Base-by-base conservation (phyloP, 2,888 invertebrate species). In the Drosophila ezoana region DNA sequence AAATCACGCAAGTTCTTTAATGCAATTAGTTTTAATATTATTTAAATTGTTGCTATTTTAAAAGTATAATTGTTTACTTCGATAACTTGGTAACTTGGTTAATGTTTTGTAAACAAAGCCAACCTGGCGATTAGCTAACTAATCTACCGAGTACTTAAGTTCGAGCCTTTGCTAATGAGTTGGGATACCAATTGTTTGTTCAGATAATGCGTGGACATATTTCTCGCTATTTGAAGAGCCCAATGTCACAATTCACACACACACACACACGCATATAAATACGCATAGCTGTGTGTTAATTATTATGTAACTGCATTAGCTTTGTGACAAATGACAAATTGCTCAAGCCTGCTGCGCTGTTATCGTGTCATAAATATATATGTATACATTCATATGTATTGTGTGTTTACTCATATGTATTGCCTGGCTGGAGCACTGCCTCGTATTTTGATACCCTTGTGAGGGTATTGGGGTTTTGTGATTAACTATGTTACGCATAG, bases 281-380 rank as follows among this genome's bases (percentile, higher is more conserved):
- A 45, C 52, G 32, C 18, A 13, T 47, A 44, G 83, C 66, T 67
- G 58, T 58, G 79, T 79, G 79, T 79, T 89, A 89, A 89, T 87
- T 84, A 84, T 89, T 84, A 76, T 79, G 76, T 76, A 87, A 84
- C 81, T 84, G 88, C 87, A 84, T 84, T 89, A 87, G 56, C 62
- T 56, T 75, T 67, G 69, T 87, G 85, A 89, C 85, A 89, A 79
- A 83, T 88, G 88, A 89, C 83, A 88, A 89, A 88, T 87, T 82
- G 88, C 52, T n/a, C 18, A 43, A 28, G 28, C 44, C 41, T 40
- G 13, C 20, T 45, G 38, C 33, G 47, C 47, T 64, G 56, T 52
- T 64, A 54, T 60, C 51, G 40, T 56, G 59, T 56, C 63, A 60
- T 68, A 68, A 68, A 75, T 74, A 75, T 51, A 65, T 56, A 38